These are phyloP conservation scores for Cephalopterus ornatus DNA, from an alignment of 2,113 vertebrate genomes.

Conservation along the genomic window DNA sequence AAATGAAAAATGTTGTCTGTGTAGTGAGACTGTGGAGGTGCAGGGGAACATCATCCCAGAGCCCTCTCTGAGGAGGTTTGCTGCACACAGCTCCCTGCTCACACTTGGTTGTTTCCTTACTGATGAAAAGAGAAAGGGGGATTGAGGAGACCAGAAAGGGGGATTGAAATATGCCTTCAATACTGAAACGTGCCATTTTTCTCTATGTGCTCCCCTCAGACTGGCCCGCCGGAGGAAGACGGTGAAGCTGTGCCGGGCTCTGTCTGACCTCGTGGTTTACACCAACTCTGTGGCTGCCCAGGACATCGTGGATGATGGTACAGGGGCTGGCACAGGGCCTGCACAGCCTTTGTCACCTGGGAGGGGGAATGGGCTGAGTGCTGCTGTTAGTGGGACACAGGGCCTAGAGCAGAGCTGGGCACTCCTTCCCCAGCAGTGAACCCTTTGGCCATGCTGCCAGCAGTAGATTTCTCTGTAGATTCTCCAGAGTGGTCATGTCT, in stretches of 20 bases:
- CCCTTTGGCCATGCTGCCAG: background rate
- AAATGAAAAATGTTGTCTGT: background rate
- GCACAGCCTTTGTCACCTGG: accelerated
- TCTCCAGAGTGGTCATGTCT: accelerated
- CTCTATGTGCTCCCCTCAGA: constrained; percentile 51
- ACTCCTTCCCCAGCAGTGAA: background rate
- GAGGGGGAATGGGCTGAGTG: background rate
- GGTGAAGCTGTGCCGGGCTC: constrained; percentile 92
- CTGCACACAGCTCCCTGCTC: background rate
- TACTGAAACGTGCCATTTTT: accelerated
- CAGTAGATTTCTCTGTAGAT: background rate
- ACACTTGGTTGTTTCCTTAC: background rate
- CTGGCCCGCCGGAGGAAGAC: constrained; percentile 87
- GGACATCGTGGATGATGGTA: constrained; percentile 93
- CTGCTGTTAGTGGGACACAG: background rate
- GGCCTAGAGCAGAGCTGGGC: background rate
- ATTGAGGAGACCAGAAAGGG: background rate
- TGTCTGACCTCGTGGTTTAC: constrained; percentile 93
- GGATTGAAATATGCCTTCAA: background rate
- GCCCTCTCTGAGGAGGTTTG: background rate
- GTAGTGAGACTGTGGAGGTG: background rate
- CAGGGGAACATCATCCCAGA: background rate
- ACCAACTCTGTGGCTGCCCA: constrained; percentile 94
- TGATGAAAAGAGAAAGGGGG: background rate
- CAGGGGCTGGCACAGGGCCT: background rate